These are phyloP conservation scores for Eulimnadia texana DNA, from an alignment of 1,140 invertebrate species.

Conservation along the genomic window DNA sequence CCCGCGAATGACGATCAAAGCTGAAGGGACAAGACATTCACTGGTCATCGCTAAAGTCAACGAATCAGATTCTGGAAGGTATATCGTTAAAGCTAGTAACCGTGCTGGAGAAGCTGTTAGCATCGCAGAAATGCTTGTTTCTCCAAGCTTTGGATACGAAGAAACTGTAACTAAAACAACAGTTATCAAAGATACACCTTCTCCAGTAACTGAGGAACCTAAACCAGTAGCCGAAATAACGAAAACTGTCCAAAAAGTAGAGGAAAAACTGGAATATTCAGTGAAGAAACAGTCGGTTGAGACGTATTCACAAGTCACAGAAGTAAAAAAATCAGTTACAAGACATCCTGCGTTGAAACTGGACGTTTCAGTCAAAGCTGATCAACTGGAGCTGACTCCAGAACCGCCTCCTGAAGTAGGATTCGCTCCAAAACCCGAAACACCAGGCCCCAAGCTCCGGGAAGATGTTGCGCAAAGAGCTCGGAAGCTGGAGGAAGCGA, in stretches of 20 bases:
- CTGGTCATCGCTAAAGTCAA: constrained; percentile 47
- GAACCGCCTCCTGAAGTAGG: constrained; percentile 57
- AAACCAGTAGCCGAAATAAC: background rate
- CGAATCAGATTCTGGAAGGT: constrained; percentile 73
- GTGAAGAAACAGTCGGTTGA: too few relatives aligned
- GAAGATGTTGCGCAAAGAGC: constrained; percentile 43
- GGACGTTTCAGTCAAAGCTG: constrained; percentile 10
- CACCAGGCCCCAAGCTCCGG: constrained; percentile 30
- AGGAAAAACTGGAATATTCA: background rate
- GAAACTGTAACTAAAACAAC: background rate
- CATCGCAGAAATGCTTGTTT: constrained; percentile 45
- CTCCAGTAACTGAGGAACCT: background rate
- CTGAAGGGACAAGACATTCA: constrained; percentile 47
- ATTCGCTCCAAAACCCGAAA: constrained; percentile 29
- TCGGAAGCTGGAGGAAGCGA: constrained; percentile 44
- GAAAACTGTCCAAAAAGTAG: background rate
- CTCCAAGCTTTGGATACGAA: background rate
- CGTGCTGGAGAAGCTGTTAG: constrained; percentile 70
- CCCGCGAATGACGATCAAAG: constrained; percentile 35
- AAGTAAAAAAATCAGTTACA: background rate
- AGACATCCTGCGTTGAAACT: constrained; percentile 1
- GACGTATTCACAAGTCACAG: background rate
- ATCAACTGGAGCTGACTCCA: constrained; percentile 43
- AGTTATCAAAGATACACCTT: background rate
- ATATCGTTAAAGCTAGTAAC: constrained; percentile 77